Base-by-base conservation (phyloP, 2,888 invertebrate genomes). In the Nowickia ferox region DNA sequence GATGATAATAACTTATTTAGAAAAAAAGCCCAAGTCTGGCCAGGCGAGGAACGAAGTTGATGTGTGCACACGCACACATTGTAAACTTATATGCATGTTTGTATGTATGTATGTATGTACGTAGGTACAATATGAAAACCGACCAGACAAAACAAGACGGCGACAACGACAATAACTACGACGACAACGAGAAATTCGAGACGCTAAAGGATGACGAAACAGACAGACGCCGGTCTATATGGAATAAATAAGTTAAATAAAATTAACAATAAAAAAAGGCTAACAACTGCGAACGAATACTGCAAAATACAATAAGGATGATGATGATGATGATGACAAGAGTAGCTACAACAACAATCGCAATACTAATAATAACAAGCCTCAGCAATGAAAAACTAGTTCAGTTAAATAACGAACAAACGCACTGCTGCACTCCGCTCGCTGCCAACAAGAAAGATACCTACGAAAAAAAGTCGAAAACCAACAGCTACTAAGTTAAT, bases 1-100 rank as follows among this genome's bases (percentile, higher is more conserved):
- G 89, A 91, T 90, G 90, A 90, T 90, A 90, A 90, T 90, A 90
- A 90, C 90, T 90, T 90, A 90, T 90, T 90, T 90, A 91, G 72
- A 84, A 90, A 83, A 79, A 71, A 51, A 66, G 15, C 51, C 8
- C 51, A 46, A 63, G 48, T 51, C 55, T 30, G 76, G 4, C 44
- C 65, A 66, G 42, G n/a, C 40, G 17, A 53, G 30, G 15, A 59
- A 59, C 59, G 38, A 19, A 63, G 9, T 38, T 30, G 44, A 44
- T 40, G 3, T 44, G 5, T 15, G n/a, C 57, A 13, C 30, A 55
- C 10, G 42, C 11, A 30, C 57, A 61, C 13, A 42, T 30, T 30
- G 6, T 30, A 30, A 30, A 30, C 6, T 30, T 30, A 30, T 30
- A 30, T 30, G 30, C 6, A 44, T 40, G 3, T 44, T 10, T 15